A percentile compares a stretch with the other conserved stretches of the same genome.
Evolutionary conservation across 2,797 vertebrate genomes (phyloP).

Genomic region (Antrozous pallidus): DNA sequence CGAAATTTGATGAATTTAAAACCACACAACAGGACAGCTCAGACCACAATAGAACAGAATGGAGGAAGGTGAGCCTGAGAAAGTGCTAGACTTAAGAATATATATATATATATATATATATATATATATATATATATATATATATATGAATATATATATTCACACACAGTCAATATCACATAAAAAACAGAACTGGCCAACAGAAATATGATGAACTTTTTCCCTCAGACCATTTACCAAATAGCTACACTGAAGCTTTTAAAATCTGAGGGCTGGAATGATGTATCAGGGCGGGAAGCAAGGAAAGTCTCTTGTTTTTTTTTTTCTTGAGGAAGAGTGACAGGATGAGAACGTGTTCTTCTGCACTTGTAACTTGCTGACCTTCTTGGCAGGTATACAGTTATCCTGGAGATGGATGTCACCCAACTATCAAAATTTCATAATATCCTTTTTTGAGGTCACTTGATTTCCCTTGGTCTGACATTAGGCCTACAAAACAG

Average conservation of each 20-base stretch:
- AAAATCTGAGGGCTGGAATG: neutral
- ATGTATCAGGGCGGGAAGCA: neutral
- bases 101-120: too few species aligned
- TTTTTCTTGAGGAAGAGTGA: neutral
- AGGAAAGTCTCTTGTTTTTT: neutral
- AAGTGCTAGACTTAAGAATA: neutral
- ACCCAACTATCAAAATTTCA: neutral
- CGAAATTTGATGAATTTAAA: constrained; percentile 3
- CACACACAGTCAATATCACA: neutral
- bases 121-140: too few species aligned
- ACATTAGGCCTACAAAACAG: neutral
- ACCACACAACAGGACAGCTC: neutral
- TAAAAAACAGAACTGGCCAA: neutral
- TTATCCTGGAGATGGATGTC: neutral
- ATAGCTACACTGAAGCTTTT: neutral
- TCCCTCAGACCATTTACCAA: neutral
- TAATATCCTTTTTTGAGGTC: neutral
- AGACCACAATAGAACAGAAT: neutral
- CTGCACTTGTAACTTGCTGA: neutral
- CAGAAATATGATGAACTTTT: neutral
- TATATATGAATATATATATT: neutral
- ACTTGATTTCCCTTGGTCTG: neutral
- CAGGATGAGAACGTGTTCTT: neutral
- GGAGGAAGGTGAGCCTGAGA: neutral
- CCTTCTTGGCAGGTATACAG: neutral